A percentile compares a stretch with the other conserved stretches of the same genome.
Conservation (phyloP, 2,888 invertebrate species). For the Bhutanitis thaidina region DNA sequence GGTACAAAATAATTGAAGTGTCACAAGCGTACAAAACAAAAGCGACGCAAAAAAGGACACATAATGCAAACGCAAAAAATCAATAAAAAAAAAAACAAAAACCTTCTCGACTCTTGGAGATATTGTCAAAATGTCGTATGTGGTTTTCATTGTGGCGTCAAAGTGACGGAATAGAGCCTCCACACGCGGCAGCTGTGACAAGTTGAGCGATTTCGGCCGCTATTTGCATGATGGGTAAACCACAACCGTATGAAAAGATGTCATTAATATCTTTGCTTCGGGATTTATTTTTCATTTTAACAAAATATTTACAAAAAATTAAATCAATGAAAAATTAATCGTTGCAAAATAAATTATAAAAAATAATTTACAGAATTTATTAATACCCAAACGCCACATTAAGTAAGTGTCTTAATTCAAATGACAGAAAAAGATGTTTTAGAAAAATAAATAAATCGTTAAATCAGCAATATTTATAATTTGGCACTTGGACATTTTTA, state of each 20-base stretch:
- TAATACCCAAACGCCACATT: constrained; percentile 16
- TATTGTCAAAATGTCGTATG: constrained; percentile 64
- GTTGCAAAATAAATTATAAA: not conserved
- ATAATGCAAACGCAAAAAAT: constrained; percentile 28
- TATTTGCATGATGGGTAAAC: constrained; percentile 39
- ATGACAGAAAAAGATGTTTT: too few relatives aligned
- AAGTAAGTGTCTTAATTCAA: not conserved
- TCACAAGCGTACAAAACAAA: constrained; percentile 19
- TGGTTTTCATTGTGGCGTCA: constrained; percentile 60
- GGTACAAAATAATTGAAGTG: constrained; percentile 7
- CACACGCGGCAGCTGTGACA: constrained; percentile 69
- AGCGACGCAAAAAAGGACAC: constrained; percentile 5
- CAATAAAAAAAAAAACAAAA: constrained; percentile 34
- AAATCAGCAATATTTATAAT: not conserved
- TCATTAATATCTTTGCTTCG: constrained; percentile 5
- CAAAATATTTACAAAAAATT: not conserved
- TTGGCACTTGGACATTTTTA: constrained; percentile 17
- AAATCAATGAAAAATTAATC: constrained; percentile 6
- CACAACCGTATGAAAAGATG: constrained; percentile 36
- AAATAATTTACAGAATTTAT: not conserved
- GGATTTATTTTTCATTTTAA: constrained; percentile 1
- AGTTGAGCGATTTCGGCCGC: constrained; percentile 75
- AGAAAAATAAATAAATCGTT: too few relatives aligned
- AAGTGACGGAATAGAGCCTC: constrained; percentile 68
- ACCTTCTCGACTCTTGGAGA: constrained; percentile 70